Evolutionary conservation across 2,113 vertebrate species (phyloP), one percentile per base, ranked within the genome.

Genomic region (Gulo gulo): DNA sequence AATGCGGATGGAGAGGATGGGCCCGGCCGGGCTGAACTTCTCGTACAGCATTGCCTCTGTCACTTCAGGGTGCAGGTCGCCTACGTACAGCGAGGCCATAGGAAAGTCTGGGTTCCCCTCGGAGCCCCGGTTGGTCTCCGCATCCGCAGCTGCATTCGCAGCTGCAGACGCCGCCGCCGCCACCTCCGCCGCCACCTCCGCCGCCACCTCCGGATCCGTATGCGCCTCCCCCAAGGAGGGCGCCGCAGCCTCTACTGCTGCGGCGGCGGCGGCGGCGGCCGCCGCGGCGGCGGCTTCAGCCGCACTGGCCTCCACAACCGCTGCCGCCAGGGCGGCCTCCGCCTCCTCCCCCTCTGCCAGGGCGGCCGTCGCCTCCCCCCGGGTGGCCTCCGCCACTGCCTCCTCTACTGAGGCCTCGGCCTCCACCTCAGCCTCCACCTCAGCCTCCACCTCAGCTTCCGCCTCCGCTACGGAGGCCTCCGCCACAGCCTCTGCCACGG

Each of bases 41-140:
- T 98, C 98, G 1, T 97, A 98, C 47, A 98, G 95, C 98, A 98
- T 98, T 4, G 98, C 95, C 89, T 98, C 98, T 8, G 98, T 98
- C 96, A 98, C 98, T 83, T 98, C 98, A 6, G 98, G 98, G 79
- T 98, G 98, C 97, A 98, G 97, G 95, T 98, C 98, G 47, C 98
- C 98, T 89, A 98, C 98, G 67, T 98, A 98, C 73, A 98, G 96
- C 23, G 98, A 98, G 59, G 98, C 98, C 96, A 96, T 97, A 45
- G 97, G 97, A 59, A 96, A 98, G 95, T 98, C 98, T 4, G 97
- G 97, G 97, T 73, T 96, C 59, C 82, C 95, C 20, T 83, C 78
- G 3, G 65, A 31, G 57, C 59, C 94, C 71, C 81, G 92, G 21
- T 85, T 82, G 3, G n/a, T 31, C 39, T 78, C 96, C 2, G 52